Base-by-base conservation (phyloP, 2,113 vertebrate genomes). In the Pipra filicauda region DNA sequence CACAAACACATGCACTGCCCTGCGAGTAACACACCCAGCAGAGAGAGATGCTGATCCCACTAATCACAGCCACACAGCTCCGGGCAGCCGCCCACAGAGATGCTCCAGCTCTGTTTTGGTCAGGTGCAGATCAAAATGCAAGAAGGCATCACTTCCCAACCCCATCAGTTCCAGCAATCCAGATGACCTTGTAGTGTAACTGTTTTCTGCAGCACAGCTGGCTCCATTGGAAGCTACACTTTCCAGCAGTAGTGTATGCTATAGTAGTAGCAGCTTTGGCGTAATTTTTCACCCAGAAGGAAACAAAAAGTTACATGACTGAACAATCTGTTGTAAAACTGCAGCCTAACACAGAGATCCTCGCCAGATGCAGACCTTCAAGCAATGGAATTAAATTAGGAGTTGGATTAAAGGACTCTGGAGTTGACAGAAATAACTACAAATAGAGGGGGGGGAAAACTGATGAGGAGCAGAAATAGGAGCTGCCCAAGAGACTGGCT, bases 141-240 rank as follows among this genome's bases (percentile, higher is more conserved):
- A 27, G 52, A 5, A 15, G 17, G 52, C 78, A 74, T 18, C 6
- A 7, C 64, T 33, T 74, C 71, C 69, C 84, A 76, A 3, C 17
- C n/a, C 75, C 91, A 79, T 5, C 73, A 54, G 35, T 43, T 69
- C 80, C 61, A 67, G 83, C 90, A 74, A 48, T 5, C 72, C 92
- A 41, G 79, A 23, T 67, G 85, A 94, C 91, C 88, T 62, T 93
- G 93, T 96, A 97, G 95, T 96, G 91, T 94, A 59, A 84, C 79
- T 52, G 66, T 57, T 74, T 75, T 74, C 86, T 75, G 61, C 93
- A 95, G 95, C 96, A 94, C 93, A 92, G 92, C 90, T 91, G 92
- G 92, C 61, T 94, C 90, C 69, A 15, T 1, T 6, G 82, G 19
- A 83, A 91, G 92, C 91, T 81, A 81, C 92, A 71, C 90, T 91